Evolutionary conservation across 2,888 invertebrate genomes (phyloP), one percentile per base, ranked within the genome.

Genomic region (Apeira syringaria): DNA sequence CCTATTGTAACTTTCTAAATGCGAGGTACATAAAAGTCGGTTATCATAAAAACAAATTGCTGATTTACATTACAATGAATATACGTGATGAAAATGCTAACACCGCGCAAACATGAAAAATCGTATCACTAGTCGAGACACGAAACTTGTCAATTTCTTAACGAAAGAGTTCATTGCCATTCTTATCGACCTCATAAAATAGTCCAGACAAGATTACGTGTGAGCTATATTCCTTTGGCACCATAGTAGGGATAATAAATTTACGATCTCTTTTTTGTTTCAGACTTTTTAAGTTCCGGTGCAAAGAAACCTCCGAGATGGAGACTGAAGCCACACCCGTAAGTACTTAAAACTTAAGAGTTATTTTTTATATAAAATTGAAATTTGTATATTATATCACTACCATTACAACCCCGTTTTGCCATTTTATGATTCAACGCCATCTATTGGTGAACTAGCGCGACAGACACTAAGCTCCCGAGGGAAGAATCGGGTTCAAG

Each of bases 301-400:
- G 59, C 61, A 53, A 59, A 56, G 64, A 58, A 64, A 61, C 54
- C 53, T 55, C 59, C 62, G 47, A 47, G 53, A 86, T 83, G 86
- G 63, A 69, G 59, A 64, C 68, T 62, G 72, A 76, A 64, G 76
- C 77, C 74, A 76, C 80, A 85, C 78, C 82, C 82, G 87, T 88
- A 63, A 87, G 87, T 88, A 79, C 52, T 41, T 71, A 68, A 51
- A 53, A 24, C 37, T 17, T 45, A 50, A 6, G 2, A 47, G 8
- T 38, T 11, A 38, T 36, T 18, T 25, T 18, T 32, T 44, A 31
- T 40, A 22, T 45, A 54, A 56, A 49, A 5, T 5, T 24, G 8
- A 24, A 47, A 47, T 51, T 50, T 38, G 66, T 17, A 11, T 8
- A 9, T 5, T n/a, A n/a, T n/a, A n/a, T n/a, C n/a, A n/a, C 5